Conservation (phyloP, 92 coral and sea anemone genomes). For the Epizoanthus ramosus region DNA sequence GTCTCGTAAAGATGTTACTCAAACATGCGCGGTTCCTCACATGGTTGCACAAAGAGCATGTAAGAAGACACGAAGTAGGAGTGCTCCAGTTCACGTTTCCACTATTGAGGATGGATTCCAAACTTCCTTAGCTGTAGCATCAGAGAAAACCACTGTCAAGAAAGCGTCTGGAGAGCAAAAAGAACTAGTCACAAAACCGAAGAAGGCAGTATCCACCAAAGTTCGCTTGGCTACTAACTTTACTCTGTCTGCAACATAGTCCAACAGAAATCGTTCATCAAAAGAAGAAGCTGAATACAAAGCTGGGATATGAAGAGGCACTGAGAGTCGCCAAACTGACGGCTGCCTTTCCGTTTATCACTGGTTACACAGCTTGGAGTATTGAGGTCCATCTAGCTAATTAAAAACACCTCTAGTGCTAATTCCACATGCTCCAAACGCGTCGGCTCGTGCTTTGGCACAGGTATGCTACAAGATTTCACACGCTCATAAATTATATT, state of each 20-base stretch:
- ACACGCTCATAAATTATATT: neutral
- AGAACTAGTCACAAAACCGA: neutral
- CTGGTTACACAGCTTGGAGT: neutral
- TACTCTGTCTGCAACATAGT: slow-evolving; percentile 11
- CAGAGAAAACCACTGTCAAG: neutral
- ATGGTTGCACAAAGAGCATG: neutral
- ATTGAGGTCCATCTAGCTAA: neutral
- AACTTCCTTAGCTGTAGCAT: neutral
- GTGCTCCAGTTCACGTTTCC: neutral
- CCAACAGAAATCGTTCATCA: too few relatives aligned
- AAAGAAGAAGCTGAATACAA: neutral
- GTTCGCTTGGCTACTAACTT: slow-evolving; percentile 37
- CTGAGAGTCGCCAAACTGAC: neutral
- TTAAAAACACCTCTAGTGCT: neutral
- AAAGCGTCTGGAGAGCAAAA: neutral
- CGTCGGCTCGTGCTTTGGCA: neutral
- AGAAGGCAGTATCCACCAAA: neutral
- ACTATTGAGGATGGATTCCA: neutral
- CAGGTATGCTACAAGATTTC: neutral
- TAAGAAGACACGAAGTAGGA: neutral
- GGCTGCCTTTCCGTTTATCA: neutral
- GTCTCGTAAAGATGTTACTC: neutral
- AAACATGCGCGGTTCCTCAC: too few relatives aligned
- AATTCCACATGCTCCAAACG: neutral
- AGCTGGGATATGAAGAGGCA: too few relatives aligned